Base-by-base conservation (phyloP, 2,888 invertebrate genomes). In the Enchytraeus crypticus region DNA sequence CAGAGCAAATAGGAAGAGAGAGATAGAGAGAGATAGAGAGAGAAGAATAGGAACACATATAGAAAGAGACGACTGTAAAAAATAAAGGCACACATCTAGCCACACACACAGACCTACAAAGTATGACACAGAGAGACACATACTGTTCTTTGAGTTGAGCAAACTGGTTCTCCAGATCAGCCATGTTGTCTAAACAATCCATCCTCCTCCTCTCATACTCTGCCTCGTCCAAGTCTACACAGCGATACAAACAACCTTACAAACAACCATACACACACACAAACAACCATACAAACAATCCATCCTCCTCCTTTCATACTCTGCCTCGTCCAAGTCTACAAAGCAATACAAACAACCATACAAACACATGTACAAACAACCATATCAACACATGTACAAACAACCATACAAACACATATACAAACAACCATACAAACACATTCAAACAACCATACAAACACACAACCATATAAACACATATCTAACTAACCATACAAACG, bases 101-200 rank as follows among this genome's bases (percentile, higher is more conserved):
- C n/a, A n/a, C n/a, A n/a, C n/a, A n/a, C n/a, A n/a, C n/a, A n/a
- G 18, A 38, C 8, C 8, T 38, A 11, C 18, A 38, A 38, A 38
- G 11, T 11, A 18, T 11, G 38, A 38, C 8, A 38, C 8, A 18
- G 38, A 38, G 38, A 38, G 18, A 11, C 11, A 59, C 82, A 77
- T 87, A 86, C 84, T 92, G 89, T 77, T 95, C 93, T 57, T 90
- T 85, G 0, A 95, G 83, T 30, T 88, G 84, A 11, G 85, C 83
- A 79, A 95, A 96, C 78, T 95, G 92, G 55, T 87, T 85, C 80
- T 95, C 95, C 64, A 95, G 79, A 76, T 92, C 90, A 11, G 87
- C 86, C 77, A 93, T 82, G 76, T 90, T 90, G 72, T 90, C 88
- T 69, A 91, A 83, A 72, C 89, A 89, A 74, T 91, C 90, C 68